Base-by-base conservation (phyloP, 1,140 invertebrate genomes). In the Hermetia illucens region DNA sequence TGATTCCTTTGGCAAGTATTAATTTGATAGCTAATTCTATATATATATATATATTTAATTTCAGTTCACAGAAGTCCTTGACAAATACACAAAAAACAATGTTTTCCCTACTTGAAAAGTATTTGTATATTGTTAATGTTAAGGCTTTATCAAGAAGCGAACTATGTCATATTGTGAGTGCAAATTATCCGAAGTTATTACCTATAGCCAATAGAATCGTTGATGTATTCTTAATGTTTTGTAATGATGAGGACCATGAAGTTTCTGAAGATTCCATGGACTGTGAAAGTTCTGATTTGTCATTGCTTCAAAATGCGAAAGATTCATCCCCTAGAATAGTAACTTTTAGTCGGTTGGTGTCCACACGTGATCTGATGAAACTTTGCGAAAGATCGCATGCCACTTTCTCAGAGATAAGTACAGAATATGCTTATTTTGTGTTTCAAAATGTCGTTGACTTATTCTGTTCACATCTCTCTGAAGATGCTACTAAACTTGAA, bases 371-470 rank as follows among this genome's bases (percentile, higher is more conserved):
- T 72, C 68, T 97, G 9, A 77, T 96, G 40, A 95, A 94, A 62
- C 90, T 90, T 77, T 95, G 90, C 54, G 65, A 73, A 10, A 70
- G 92, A 51, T 75, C 86, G 6, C 65, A 75, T 16, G 56, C 72
- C 10, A 72, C 79, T 49, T 91, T 86, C 59, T 69, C 83, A 48
- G 72, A 83, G 2, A 73, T 75, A 0, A 81, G 79, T 22, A 63
- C 74, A n/a, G 72, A 76, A 33, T 79, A 81, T 4, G 79, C 75
- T 4, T 64, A 82, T 17, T 79, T 78, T 58, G 75, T 90, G 2
- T 76, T 91, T 39, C 83, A 90, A 64, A 83, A 95, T 66, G 89
- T 89, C 1, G 71, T 92, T 17, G 90, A 95, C 62, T 79, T 93
- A 46, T 96, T 95, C 58, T 79, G 76, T 45, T 83, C 79, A 16